phyloP scores from a whole-genome alignment of 2,888 invertebrate species.

The Tolmerus cingulatus region DNA sequence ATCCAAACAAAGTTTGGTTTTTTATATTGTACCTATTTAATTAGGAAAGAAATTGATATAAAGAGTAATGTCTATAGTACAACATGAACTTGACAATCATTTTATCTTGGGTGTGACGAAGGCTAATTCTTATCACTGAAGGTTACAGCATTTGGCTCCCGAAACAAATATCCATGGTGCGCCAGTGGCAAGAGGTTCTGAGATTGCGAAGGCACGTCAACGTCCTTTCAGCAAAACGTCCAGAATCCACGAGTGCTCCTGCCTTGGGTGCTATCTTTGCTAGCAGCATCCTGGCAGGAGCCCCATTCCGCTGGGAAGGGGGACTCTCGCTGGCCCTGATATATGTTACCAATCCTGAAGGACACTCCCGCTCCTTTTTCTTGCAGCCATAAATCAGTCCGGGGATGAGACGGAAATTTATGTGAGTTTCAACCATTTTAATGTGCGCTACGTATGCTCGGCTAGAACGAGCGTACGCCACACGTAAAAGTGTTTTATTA shows the following conservation, averaged over 20 bases:
- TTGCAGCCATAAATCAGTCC: conserved; percentile 25
- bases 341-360: conserved; percentile 19
- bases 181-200: background rate
- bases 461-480: conserved; percentile 16
- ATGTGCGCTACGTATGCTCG: conserved; percentile 13
- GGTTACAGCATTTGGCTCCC: background rate
- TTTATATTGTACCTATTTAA: too few species aligned
- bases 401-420: conserved; percentile 31
- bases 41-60: too few species aligned
- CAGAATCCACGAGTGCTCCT: background rate
- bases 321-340: background rate
- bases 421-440: conserved; percentile 25
- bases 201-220: conserved; percentile 7
- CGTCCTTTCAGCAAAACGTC: conserved; percentile 3
- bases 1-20: too few species aligned
- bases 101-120: background rate
- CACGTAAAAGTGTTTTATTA: conserved; percentile 20
- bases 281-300: background rate
- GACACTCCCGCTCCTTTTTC: conserved; percentile 24
- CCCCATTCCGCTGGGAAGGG: background rate
- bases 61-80: too few species aligned
- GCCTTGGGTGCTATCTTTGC: background rate
- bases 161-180: background rate
- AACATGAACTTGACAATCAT: too few species aligned
- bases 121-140: background rate